Conservation (phyloP, 1,140 invertebrate species). For the Drosophila insularis region DNA sequence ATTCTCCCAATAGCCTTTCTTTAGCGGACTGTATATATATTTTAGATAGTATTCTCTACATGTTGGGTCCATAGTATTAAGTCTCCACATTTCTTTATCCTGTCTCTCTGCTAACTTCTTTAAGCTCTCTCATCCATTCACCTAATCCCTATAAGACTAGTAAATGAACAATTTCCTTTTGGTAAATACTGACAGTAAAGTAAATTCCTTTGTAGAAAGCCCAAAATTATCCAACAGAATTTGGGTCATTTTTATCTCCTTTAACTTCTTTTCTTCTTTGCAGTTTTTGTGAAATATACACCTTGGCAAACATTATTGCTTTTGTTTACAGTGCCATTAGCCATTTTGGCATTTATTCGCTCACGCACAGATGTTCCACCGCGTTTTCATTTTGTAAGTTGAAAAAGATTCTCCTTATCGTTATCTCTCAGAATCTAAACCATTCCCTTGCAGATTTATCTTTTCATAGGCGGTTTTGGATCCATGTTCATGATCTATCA, state of each 20-base stretch:
- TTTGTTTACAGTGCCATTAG: background rate
- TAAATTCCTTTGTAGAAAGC: no score
- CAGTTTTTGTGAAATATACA: background rate
- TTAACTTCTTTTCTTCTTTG: background rate
- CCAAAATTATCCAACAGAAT: background rate
- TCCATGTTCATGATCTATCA: background rate
- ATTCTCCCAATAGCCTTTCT: no score
- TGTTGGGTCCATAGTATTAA: no score
- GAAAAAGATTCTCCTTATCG: background rate
- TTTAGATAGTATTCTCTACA: no score
- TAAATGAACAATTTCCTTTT: no score
- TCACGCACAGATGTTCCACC: slow-evolving; percentile 2
- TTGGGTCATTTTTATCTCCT: background rate
- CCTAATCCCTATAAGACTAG: no score
- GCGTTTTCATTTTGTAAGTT: background rate
- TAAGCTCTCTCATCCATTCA: no score
- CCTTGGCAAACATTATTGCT: background rate
- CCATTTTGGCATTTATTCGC: background rate
- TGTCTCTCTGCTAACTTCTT: no score
- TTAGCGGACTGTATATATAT: no score
- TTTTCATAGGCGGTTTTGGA: background rate
- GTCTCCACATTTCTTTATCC: no score
- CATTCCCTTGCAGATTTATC: background rate
- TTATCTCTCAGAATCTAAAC: background rate
- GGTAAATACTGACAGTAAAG: no score